These are phyloP conservation scores for Rotaria magnacalcarata DNA, from an alignment of 2,888 invertebrate species.

Conservation along the genomic window DNA sequence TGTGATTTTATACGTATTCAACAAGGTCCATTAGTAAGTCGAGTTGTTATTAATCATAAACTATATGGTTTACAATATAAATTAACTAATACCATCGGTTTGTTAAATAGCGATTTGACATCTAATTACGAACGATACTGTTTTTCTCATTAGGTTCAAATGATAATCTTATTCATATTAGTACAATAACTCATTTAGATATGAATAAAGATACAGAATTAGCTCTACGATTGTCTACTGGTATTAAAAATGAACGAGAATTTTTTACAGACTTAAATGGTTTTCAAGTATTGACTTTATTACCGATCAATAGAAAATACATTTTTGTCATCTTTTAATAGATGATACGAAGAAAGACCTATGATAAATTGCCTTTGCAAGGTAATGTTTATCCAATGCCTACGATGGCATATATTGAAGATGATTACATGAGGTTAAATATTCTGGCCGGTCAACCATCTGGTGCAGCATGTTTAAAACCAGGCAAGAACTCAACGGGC, in stretches of 20 bases:
- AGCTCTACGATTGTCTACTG: conserved; percentile 79
- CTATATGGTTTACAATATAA: neutral
- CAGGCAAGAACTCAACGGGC: neutral
- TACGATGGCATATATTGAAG: conserved; percentile 74
- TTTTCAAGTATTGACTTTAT: conserved; percentile 66
- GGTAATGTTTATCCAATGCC: conserved; percentile 94
- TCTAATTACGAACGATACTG: neutral
- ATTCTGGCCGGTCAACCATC: conserved; percentile 64
- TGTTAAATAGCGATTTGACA: neutral
- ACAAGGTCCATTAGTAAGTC: neutral
- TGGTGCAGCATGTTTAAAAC: conserved; percentile 67
- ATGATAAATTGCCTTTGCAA: conserved; percentile 82
- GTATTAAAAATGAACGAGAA: conserved; percentile 65
- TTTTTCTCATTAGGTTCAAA: neutral
- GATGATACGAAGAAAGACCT: conserved; percentile 70
- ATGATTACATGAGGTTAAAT: conserved; percentile 62
- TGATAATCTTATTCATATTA: neutral
- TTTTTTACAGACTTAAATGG: conserved; percentile 91
- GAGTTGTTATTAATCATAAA: neutral
- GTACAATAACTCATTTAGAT: neutral
- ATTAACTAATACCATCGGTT: conserved; percentile 10
- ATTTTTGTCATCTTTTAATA: neutral
- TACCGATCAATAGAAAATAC: neutral
- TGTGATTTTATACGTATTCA: neutral
- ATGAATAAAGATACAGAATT: conserved; percentile 65